Evolutionary conservation across 2,888 invertebrate genomes (phyloP).

Genomic region (Diploptera punctata): DNA sequence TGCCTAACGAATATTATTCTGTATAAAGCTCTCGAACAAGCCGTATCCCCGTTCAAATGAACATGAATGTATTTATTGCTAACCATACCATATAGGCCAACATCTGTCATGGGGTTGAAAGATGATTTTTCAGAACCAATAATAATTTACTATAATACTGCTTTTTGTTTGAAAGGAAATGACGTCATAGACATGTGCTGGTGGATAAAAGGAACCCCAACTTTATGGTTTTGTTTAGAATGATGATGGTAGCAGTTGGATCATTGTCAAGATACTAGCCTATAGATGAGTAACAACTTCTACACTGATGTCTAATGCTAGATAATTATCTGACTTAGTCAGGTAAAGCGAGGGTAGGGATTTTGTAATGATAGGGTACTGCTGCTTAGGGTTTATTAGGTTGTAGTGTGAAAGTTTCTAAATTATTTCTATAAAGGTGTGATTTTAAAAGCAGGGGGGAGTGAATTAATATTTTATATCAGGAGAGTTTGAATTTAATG

Average conservation of each 20-base stretch:
- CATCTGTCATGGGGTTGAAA: constrained; percentile 15
- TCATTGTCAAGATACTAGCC: neutral
- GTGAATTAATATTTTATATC: no score
- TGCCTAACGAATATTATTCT: constrained; percentile 20
- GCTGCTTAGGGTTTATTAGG: no score
- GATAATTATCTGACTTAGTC: no score
- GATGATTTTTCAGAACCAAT: neutral
- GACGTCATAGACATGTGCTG: neutral
- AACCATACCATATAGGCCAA: neutral
- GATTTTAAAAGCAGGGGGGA: no score
- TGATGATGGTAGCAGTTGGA: neutral
- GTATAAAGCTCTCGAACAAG: constrained; percentile 9
- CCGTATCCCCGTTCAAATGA: constrained; percentile 12
- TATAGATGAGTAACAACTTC: neutral
- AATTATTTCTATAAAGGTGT: no score
- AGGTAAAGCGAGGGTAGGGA: no score
- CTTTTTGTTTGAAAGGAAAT: constrained; percentile 12
- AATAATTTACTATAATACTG: neutral
- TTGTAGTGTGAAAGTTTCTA: no score
- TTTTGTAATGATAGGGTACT: no score
- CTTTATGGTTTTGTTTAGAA: neutral
- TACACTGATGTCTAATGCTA: no score
- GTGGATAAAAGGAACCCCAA: neutral
- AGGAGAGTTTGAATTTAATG: no score
- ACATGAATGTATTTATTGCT: constrained; percentile 16